Conservation (phyloP, 37 sponge, comb jelly and placozoan genomes). For the Amphimedon queenslandica region DNA sequence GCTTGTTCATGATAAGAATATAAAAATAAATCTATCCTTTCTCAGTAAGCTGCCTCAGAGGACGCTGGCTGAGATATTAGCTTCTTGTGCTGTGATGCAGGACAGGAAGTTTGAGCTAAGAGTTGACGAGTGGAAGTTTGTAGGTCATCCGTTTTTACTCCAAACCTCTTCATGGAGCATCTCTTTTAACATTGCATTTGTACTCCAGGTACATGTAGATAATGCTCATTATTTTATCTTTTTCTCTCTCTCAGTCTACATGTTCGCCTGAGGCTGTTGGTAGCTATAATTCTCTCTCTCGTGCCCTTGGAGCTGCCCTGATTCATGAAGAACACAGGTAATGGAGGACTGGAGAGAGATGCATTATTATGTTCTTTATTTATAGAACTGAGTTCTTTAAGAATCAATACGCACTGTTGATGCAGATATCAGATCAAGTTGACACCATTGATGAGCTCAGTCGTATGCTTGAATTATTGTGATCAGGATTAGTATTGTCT, state of each 20-base stretch:
- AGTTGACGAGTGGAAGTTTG: constrained; percentile 76
- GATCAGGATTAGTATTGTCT: background rate
- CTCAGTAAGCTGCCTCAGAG: constrained; percentile 53
- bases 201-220: constrained; percentile 37
- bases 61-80: constrained; percentile 58
- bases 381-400: constrained; percentile 42
- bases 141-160: constrained; percentile 66
- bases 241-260: constrained; percentile 20
- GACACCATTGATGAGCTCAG: constrained; percentile 35
- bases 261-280: constrained; percentile 26
- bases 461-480: background rate
- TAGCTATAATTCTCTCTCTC: constrained; percentile 35
- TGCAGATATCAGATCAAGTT: constrained; percentile 53
- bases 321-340: constrained; percentile 64
- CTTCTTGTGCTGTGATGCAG: constrained; percentile 38
- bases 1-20: background rate
- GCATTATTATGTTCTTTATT: background rate
- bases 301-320: constrained; percentile 45
- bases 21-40: constrained; percentile 6
- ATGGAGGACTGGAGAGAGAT: no score
- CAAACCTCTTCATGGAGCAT: constrained; percentile 26
- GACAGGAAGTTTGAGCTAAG: constrained; percentile 56
- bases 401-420: constrained; percentile 20
- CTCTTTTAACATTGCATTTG: constrained; percentile 65
- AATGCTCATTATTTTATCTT: background rate